Base-by-base conservation (phyloP, 2,113 vertebrate species). In the Geothlypis trichas region DNA sequence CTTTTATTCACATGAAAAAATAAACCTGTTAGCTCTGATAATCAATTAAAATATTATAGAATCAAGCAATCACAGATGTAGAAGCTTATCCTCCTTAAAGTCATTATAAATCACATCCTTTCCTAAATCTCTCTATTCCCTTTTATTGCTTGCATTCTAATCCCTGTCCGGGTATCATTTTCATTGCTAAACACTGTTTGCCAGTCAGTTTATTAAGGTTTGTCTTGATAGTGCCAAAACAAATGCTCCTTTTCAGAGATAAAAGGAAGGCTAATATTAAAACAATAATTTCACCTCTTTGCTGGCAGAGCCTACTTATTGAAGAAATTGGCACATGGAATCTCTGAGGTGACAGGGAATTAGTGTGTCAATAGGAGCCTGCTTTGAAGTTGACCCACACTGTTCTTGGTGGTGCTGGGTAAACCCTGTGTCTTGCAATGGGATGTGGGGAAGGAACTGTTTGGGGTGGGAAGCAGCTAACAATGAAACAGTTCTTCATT, bases 41-140 rank as follows among this genome's bases (percentile, higher is more conserved):
- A 98, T 98, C 98, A 97, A 98, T 98, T 98, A 97, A 98, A 98
- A 98, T 98, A 96, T 97, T 96, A 96, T 68, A 89, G 89, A 94
- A 97, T 97, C 97, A 95, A 95, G 92, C 84, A 79, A 95, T 97
- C 97, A 97, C 98, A 99, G 98, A 99, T 99, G 98, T 98, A 97
- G 83, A 96, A 98, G 98, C 98, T 99, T 99, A 99, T 97, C 97
- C 81, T 98, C 93, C 97, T 99, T 98, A 98, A 97, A 98, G 97
- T 98, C 96, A 98, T 99, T 99, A 98, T 98, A 97, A 97, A 96
- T 98, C 98, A 98, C 98, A 99, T 98, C 98, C 98, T 98, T 98
- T 97, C 97, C 96, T 96, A 98, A 99, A 99, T 98, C 98, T 98
- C 97, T 96, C 98, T 97, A 98, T 98, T 98, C 97, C 96, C 83